phyloP scores from a whole-genome alignment of 2,113 vertebrate species.

The Paratilapia polleni region DNA sequence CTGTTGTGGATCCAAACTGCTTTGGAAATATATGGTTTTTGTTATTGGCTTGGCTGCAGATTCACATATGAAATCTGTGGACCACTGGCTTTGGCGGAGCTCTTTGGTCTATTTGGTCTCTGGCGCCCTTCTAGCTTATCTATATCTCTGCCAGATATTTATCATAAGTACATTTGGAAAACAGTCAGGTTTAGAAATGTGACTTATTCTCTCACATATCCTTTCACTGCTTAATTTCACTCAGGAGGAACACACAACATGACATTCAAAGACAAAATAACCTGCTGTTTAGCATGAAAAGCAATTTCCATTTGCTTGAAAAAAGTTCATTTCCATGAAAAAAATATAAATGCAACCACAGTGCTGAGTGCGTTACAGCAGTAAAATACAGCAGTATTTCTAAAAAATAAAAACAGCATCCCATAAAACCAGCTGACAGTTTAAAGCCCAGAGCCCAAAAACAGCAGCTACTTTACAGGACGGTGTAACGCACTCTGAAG shows the following conservation, averaged over 20 bases:
- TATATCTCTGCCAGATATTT: neutral
- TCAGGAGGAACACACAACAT: neutral
- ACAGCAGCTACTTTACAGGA: neutral
- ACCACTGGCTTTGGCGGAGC: neutral
- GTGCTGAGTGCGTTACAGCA: neutral
- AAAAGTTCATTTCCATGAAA: no score
- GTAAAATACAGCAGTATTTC: no score
- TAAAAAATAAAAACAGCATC: neutral
- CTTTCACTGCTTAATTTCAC: neutral
- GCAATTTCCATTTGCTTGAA: no score
- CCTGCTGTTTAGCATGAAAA: no score
- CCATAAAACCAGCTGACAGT: neutral
- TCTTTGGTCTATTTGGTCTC: neutral
- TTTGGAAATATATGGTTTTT: neutral
- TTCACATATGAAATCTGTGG: neutral
- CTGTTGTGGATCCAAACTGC: neutral
- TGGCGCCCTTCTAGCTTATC: neutral
- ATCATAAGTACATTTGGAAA: neutral
- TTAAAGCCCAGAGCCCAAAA: neutral
- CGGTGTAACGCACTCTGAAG: neutral
- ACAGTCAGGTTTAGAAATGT: neutral
- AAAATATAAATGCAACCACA: neutral
- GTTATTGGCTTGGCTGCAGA: neutral
- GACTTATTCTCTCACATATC: neutral
- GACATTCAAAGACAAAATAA: neutral